phyloP scores from a whole-genome alignment of 2,113 vertebrate genomes.

The Siniperca knerii region DNA sequence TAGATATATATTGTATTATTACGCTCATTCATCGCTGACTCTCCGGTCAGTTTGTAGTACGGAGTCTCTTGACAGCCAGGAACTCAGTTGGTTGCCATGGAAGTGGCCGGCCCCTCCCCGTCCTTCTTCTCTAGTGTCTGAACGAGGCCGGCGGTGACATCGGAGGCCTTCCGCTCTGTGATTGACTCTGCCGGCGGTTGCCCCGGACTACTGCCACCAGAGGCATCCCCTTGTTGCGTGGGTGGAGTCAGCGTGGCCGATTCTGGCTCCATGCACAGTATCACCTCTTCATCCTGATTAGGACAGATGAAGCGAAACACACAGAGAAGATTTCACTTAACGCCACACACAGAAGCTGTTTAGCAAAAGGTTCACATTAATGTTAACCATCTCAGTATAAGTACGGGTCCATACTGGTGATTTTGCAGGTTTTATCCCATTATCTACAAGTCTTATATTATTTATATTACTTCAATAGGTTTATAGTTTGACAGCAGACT shows the following conservation, averaged over 20 bases:
- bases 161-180: constrained; percentile 92
- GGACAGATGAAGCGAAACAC: constrained; percentile 30
- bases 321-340: neutral
- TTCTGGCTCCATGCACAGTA: constrained; percentile 92
- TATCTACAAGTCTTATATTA: neutral
- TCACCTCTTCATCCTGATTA: constrained; percentile 89
- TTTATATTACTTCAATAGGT: neutral
- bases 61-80: constrained; percentile 59
- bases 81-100: constrained; percentile 82
- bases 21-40: constrained; percentile 65
- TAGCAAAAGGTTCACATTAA: neutral
- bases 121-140: constrained; percentile 93
- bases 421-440: neutral
- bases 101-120: constrained; percentile 79
- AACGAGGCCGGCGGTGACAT: constrained; percentile 90
- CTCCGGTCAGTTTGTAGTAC: constrained; percentile 67
- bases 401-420: neutral
- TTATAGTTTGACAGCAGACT: neutral
- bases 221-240: constrained; percentile 88
- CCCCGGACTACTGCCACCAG: constrained; percentile 86
- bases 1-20: constrained; percentile 79
- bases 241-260: constrained; percentile 87
- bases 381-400: neutral
- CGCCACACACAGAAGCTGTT: neutral
- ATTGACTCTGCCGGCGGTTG: constrained; percentile 83